Evolutionary conservation across 64 coral and sea anemone genomes (phyloP).

Genomic region (Dendronephthya gigantea): DNA sequence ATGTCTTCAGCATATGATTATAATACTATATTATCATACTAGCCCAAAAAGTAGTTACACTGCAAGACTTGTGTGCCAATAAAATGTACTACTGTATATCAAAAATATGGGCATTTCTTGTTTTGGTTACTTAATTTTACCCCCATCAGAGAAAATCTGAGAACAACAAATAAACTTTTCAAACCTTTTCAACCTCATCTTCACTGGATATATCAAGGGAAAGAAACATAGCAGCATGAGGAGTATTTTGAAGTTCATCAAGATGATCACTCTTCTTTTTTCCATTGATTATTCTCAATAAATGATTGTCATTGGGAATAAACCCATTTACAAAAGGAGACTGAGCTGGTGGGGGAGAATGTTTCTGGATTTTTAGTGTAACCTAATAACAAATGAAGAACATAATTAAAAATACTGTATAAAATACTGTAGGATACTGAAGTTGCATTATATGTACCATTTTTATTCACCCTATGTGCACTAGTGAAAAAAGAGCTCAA

Average conservation of each 20-base stretch:
- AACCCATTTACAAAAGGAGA: background rate
- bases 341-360: background rate
- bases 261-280: background rate
- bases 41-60: too few species aligned
- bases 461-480: too few species aligned
- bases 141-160: too few species aligned
- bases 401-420: background rate
- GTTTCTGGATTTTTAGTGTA: background rate
- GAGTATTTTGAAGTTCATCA: background rate
- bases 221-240: slow-evolving; percentile 13
- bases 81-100: too few species aligned
- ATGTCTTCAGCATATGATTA: too few species aligned
- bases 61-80: background rate
- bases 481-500: background rate
- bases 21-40: too few species aligned
- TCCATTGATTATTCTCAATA: background rate
- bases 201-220: slow-evolving; percentile 16
- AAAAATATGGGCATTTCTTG: too few species aligned
- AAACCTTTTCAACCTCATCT: background rate
- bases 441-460: too few species aligned
- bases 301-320: background rate
- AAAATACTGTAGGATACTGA: too few species aligned
- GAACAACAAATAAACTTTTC: too few species aligned
- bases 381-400: background rate
- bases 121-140: too few species aligned